These are phyloP conservation scores for Leptosomus discolor DNA, from an alignment of 2,113 vertebrate species.

Conservation along the genomic window DNA sequence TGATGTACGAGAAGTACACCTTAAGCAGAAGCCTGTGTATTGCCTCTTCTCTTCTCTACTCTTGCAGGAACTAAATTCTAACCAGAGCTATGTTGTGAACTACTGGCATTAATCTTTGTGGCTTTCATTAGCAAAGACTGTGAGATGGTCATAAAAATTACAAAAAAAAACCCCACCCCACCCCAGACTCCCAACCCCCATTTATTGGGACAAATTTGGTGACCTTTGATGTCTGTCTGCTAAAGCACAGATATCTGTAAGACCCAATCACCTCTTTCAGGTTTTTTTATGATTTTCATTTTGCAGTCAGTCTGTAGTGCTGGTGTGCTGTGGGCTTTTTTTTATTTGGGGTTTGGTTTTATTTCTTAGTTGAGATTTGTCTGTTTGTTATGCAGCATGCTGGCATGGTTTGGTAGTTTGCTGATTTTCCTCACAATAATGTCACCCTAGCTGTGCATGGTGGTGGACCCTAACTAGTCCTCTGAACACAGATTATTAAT, in stretches of 20 bases:
- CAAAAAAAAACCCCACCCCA: not conserved
- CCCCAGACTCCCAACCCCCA: too few species aligned
- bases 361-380: not conserved
- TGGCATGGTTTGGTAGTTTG: not conserved
- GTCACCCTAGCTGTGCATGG: not conserved
- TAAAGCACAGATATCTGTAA: not conserved
- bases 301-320: not conserved
- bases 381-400: not conserved
- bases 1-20: constrained; percentile 85
- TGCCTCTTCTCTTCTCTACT: not conserved
- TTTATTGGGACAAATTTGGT: not conserved
- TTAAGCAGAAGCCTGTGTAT: constrained; percentile 71
- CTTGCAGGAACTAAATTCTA: constrained; percentile 49
- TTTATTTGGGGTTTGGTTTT: not conserved
- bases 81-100: constrained; percentile 27
- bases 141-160: not conserved
- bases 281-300: not conserved
- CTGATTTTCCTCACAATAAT: not conserved
- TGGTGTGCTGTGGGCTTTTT: not conserved
- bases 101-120: not conserved
- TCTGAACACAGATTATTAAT: not conserved
- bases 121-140: not conserved
- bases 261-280: not conserved
- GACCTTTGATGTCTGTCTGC: not conserved
- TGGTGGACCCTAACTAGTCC: not conserved